Conservation (phyloP, 2,888 invertebrate species). For the Phengaris arion region DNA sequence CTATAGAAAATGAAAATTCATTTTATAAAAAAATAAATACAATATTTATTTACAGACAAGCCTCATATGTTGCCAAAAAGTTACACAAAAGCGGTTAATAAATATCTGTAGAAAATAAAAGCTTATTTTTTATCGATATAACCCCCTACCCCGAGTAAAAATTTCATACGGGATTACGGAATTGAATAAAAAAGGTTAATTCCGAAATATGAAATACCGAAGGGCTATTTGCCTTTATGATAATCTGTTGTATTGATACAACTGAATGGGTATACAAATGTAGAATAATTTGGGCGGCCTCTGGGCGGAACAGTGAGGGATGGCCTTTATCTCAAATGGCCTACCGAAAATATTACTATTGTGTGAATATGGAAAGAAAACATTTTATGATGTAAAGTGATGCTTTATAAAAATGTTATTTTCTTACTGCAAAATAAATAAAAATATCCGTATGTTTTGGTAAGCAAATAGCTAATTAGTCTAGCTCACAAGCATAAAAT, state of each 20-base stretch:
- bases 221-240: constrained; percentile 37
- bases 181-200: constrained; percentile 19
- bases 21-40: too few species aligned
- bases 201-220: constrained; percentile 17
- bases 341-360: constrained; percentile 20
- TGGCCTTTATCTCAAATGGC: constrained; percentile 27
- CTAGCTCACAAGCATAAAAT: too few species aligned
- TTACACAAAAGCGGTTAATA: too few species aligned
- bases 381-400: constrained; percentile 3
- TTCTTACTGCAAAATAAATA: not conserved
- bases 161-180: constrained; percentile 3
- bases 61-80: too few species aligned
- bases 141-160: not conserved
- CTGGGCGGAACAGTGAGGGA: constrained; percentile 25
- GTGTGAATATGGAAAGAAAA: constrained; percentile 18
- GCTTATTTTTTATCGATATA: not conserved
- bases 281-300: constrained; percentile 26
- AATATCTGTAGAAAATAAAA: not conserved
- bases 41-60: too few species aligned
- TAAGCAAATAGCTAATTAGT: too few species aligned
- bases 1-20: too few species aligned
- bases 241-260: constrained; percentile 37
- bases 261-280: constrained; percentile 32
- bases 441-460: not conserved
- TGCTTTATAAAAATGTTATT: not conserved